These are phyloP conservation scores for Drymodes brunneopygia DNA, from an alignment of 2,113 vertebrate genomes.

Conservation along the genomic window DNA sequence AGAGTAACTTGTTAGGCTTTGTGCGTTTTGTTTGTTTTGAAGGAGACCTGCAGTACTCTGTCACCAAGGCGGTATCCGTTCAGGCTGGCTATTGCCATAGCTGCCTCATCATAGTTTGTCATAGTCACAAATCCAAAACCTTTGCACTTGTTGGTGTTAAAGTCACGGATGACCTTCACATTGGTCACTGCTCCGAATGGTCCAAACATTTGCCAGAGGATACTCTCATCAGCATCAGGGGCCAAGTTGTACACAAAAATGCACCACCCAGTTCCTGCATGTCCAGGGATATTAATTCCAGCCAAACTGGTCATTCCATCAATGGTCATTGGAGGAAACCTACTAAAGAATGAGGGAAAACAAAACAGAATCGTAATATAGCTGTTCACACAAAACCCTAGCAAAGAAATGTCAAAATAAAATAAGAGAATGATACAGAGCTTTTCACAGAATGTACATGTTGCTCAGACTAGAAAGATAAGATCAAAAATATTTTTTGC, in stretches of 20 bases:
- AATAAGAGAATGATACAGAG: neutral
- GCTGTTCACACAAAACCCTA: neutral
- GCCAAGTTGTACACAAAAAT: constrained; percentile 99
- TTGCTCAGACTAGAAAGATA: neutral
- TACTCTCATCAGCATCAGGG: constrained; percentile 96
- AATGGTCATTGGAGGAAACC: constrained; percentile 98
- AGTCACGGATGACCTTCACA: constrained; percentile 99
- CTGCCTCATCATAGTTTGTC: constrained; percentile 99
- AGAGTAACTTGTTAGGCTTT: constrained; percentile 89
- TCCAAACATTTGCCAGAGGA: constrained; percentile 99
- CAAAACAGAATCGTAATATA: neutral
- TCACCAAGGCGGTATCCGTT: constrained; percentile 98
- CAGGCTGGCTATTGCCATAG: constrained; percentile 98
- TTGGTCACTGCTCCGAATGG: constrained; percentile 98
- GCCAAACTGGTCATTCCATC: constrained; percentile 98
- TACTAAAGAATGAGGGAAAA: constrained; percentile 66
- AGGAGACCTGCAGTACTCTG: constrained; percentile 97
- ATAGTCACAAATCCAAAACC: constrained; percentile 99
- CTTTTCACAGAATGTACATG: neutral
- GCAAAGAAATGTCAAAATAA: neutral
- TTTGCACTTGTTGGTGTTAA: constrained; percentile 99
- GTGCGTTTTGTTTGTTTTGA: constrained; percentile 99
- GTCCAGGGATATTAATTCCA: constrained; percentile 97
- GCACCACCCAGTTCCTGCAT: constrained; percentile 95
- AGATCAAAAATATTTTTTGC: neutral